phyloP scores from a whole-genome alignment of 2,888 invertebrate species.

The Amiota mariae region DNA sequence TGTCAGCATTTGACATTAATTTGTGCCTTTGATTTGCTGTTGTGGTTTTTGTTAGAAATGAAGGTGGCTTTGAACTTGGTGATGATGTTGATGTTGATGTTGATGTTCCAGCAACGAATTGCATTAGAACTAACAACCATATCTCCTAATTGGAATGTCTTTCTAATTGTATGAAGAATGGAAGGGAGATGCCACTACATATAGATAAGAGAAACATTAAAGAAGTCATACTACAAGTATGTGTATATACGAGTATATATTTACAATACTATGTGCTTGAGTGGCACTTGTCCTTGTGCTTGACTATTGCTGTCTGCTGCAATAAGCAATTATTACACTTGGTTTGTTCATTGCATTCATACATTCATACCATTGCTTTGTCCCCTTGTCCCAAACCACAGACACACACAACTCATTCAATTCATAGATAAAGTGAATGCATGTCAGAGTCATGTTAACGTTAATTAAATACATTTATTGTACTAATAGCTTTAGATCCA shows the following conservation, averaged over 20 bases:
- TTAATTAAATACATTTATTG: conserved; percentile 57
- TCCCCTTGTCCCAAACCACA: background rate
- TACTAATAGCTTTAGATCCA: conserved; percentile 42
- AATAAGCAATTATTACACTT: conserved; percentile 1
- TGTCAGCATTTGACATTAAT: conserved; percentile 18
- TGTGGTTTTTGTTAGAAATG: background rate
- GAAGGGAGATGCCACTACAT: no score
- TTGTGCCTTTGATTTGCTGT: background rate
- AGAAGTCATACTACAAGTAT: no score
- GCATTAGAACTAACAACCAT: no score
- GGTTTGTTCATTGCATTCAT: background rate
- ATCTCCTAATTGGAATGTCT: no score
- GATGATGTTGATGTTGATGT: background rate
- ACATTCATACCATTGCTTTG: background rate
- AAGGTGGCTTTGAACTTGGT: background rate
- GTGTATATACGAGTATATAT: no score
- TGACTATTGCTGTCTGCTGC: conserved; percentile 2
- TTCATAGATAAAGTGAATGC: conserved; percentile 35
- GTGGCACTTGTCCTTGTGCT: conserved; percentile 11
- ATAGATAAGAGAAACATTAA: no score
- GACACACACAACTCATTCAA: background rate
- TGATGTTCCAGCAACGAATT: background rate
- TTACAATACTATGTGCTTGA: background rate
- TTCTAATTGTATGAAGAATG: no score
- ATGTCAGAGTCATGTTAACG: conserved; percentile 66